A percentile compares a stretch with the other conserved stretches of the same genome.
Evolutionary conservation across 2,888 invertebrate species (phyloP).

Genomic region (Euspilapteryx auroguttella): DNA sequence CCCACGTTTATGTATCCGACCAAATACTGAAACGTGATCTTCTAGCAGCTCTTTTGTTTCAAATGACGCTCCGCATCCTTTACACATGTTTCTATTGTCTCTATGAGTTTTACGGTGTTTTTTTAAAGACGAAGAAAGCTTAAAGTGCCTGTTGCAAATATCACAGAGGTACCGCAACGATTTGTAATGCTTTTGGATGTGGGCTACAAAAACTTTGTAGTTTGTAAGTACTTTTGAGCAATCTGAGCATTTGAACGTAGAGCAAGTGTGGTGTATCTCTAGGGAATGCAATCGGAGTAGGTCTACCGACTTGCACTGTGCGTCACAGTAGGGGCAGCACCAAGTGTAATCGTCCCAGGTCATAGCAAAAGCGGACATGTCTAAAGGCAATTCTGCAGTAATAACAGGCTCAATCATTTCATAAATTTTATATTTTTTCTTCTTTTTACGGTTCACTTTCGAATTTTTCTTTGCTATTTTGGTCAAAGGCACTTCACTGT

Average conservation of each 20-base stretch:
- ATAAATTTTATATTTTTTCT: conserved; percentile 7
- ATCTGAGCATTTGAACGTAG: conserved; percentile 36
- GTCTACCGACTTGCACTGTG: conserved; percentile 33
- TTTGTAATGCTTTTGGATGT: conserved; percentile 32
- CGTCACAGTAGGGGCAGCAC: conserved; percentile 38
- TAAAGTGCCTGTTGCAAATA: conserved; percentile 29
- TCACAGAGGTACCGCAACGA: conserved; percentile 35
- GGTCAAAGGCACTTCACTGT: conserved; percentile 32
- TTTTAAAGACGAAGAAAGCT: conserved; percentile 19
- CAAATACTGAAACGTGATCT: conserved; percentile 29
- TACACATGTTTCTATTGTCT: conserved; percentile 19
- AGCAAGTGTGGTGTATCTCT: conserved; percentile 37
- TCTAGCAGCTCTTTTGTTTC: conserved; percentile 26
- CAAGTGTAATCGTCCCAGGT: conserved; percentile 42
- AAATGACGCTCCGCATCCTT: conserved; percentile 29
- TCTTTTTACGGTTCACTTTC: conserved; percentile 20
- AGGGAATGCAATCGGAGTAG: conserved; percentile 34
- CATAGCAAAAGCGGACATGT: conserved; percentile 12
- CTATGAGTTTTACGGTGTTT: conserved; percentile 24
- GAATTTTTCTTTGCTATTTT: conserved; percentile 17
- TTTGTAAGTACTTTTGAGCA: conserved; percentile 28
- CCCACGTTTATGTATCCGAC: conserved; percentile 13
- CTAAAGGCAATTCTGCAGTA: conserved; percentile 5
- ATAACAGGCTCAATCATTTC: conserved; percentile 3
- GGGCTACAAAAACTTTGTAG: conserved; percentile 29